Conservation (phyloP, 2,888 invertebrate genomes). For the Ophion slaviceki region DNA sequence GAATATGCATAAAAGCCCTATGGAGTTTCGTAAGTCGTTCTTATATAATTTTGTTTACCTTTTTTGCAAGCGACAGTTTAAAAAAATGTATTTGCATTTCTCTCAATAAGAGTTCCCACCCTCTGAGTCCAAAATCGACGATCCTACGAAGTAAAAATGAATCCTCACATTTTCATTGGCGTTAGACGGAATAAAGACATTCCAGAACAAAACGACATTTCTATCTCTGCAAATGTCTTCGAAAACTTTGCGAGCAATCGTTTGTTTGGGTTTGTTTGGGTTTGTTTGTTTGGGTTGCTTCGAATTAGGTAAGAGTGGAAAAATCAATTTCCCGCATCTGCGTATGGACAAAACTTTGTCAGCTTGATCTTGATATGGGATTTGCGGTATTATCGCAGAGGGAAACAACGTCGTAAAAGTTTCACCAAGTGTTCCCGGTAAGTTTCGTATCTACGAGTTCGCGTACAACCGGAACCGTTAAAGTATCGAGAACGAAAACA, state of each 20-base stretch:
- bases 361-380: not conserved
- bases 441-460: not conserved
- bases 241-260: not conserved
- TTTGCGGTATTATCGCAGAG: not conserved
- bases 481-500: no score
- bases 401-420: not conserved
- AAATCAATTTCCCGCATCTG: slow-evolving; percentile 3
- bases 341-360: not conserved
- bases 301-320: slow-evolving; percentile 1
- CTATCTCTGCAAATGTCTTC: not conserved
- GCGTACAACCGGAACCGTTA: not conserved
- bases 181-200: not conserved
- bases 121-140: not conserved
- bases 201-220: not conserved
- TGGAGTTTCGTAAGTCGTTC: not conserved
- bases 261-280: no score
- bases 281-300: no score
- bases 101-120: not conserved
- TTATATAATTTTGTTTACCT: not conserved
- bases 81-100: not conserved
- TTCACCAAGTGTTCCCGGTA: not conserved
- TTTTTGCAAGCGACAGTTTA: not conserved
- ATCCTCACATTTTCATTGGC: not conserved
- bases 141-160: not conserved
- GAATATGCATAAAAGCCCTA: no score